Conservation (phyloP, 2,113 vertebrate genomes). For the Epinephelus cyanopodus region DNA sequence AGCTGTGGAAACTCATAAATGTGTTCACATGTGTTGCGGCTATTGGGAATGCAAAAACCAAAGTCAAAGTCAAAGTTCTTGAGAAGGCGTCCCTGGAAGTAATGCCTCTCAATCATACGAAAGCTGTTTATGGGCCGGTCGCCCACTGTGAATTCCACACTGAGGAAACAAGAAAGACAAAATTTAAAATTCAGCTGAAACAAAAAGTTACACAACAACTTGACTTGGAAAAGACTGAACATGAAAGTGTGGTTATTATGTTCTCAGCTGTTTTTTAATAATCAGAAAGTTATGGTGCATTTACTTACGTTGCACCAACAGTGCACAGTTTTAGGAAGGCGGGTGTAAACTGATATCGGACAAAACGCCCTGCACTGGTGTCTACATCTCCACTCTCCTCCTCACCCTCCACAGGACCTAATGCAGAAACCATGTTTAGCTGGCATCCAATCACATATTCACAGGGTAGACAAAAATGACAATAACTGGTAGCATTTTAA, state of each 20-base stretch:
- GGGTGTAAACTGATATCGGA: conserved; percentile 98
- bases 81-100: conserved; percentile 95
- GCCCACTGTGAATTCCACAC: conserved; percentile 98
- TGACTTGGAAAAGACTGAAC: background rate
- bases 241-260: background rate
- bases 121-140: conserved; percentile 95
- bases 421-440: conserved; percentile 35
- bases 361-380: conserved; percentile 92
- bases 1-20: conserved; percentile 99
- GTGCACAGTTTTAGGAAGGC: conserved; percentile 95
- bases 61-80: conserved; percentile 99
- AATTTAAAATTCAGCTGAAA: background rate
- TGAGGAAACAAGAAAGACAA: conserved; percentile 61
- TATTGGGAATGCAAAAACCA: conserved; percentile 98
- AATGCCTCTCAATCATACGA: conserved; percentile 98
- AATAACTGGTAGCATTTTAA: background rate
- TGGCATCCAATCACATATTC: background rate
- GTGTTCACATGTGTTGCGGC: conserved; percentile 97
- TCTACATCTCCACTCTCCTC: conserved; percentile 89
- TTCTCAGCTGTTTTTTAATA: background rate
- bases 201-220: background rate
- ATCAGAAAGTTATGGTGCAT: background rate
- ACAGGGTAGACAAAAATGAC: background rate
- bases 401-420: conserved; percentile 88
- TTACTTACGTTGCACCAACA: conserved; percentile 97